Conservation (phyloP, 1,140 invertebrate species). For the Drosophila triauraria region DNA sequence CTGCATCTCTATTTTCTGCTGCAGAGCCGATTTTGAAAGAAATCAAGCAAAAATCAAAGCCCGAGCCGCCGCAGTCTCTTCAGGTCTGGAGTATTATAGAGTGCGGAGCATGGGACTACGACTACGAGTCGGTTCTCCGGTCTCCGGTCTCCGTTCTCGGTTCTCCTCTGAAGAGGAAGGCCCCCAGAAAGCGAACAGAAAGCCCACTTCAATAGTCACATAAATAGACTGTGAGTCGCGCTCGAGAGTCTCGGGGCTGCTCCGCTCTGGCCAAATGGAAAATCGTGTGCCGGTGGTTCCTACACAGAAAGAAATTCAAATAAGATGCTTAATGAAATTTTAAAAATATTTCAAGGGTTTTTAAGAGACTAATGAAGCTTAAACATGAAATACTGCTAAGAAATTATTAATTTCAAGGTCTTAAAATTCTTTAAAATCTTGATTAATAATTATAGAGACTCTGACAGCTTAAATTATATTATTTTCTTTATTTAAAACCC, state of each 20-base stretch:
- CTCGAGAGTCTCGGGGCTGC: constrained; percentile 55
- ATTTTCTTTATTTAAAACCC: no score
- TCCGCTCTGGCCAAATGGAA: constrained; percentile 58
- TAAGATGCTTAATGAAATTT: neutral
- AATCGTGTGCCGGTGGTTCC: constrained; percentile 64
- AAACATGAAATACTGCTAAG: no score
- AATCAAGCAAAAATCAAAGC: constrained; percentile 84
- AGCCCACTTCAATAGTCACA: constrained; percentile 81
- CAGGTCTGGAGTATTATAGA: constrained; percentile 40
- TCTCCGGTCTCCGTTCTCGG: neutral
- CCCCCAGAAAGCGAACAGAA: constrained; percentile 38
- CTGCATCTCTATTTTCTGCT: constrained; percentile 75
- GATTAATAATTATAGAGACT: neutral
- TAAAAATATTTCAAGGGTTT: neutral
- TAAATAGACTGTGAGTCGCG: constrained; percentile 79
- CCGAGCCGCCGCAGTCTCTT: constrained; percentile 62
- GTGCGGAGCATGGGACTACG: constrained; percentile 37
- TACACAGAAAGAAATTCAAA: constrained; percentile 12
- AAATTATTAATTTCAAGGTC: no score
- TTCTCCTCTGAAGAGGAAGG: constrained; percentile 42
- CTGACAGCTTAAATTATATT: neutral
- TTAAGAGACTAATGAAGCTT: no score
- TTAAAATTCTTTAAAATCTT: neutral
- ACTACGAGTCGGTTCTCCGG: constrained; percentile 7
- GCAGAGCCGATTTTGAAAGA: constrained; percentile 77